A percentile compares a stretch with the other conserved stretches of the same genome.
These are phyloP conservation scores for Leucoma salicis DNA, from an alignment of 2,888 invertebrate genomes.

Conservation along the genomic window DNA sequence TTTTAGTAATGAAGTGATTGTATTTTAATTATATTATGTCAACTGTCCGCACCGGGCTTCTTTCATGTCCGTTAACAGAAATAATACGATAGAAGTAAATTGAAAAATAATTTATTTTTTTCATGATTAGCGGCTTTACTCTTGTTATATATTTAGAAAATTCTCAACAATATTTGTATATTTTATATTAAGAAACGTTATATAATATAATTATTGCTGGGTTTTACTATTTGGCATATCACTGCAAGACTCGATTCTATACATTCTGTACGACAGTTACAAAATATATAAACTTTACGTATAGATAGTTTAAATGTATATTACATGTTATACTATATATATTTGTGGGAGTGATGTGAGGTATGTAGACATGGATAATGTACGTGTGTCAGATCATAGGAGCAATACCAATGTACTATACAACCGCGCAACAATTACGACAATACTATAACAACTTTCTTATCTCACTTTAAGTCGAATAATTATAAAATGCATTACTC, in stretches of 20 bases:
- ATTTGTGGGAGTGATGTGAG: conserved; percentile 10
- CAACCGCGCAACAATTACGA: conserved; percentile 60
- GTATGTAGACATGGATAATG: conserved; percentile 14
- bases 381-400: conserved; percentile 8
- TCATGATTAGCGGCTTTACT: conserved; percentile 73
- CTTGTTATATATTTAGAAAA: conserved; percentile 80
- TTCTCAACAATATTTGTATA: conserved; percentile 80
- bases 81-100: conserved; percentile 66
- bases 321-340: conserved; percentile 19
- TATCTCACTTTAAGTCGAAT: conserved; percentile 61
- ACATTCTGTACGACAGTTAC: conserved; percentile 46
- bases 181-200: conserved; percentile 75
- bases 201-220: conserved; percentile 75
- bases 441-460: conserved; percentile 64
- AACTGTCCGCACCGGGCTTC: too few relatives aligned
- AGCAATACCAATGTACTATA: conserved; percentile 46
- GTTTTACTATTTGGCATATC: conserved; percentile 79
- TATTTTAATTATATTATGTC: too few relatives aligned
- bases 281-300: conserved; percentile 55
- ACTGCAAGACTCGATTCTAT: conserved; percentile 68
- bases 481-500: conserved; percentile 75
- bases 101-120: conserved; percentile 82
- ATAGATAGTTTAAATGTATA: conserved; percentile 20
- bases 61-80: too few relatives aligned
- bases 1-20: too few relatives aligned